Percentiles rank a stretch among this genome's conserved stretches.
Evolutionary conservation across 2,888 invertebrate species (phyloP).

Genomic region (Habroteleia sp.): DNA sequence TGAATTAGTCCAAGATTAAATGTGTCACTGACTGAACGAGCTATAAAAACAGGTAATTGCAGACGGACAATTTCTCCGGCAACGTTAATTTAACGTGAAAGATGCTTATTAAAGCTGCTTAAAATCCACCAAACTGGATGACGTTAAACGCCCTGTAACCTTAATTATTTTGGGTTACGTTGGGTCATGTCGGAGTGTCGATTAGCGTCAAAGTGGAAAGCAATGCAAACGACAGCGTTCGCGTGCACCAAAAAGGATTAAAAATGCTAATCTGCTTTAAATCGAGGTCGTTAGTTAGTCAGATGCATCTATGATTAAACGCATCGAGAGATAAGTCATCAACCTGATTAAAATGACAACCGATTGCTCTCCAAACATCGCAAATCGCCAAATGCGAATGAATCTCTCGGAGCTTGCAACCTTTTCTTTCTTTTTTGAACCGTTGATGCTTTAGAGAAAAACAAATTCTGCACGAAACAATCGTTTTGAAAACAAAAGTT

Average conservation of each 20-base stretch:
- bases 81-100: slow-evolving; percentile 18
- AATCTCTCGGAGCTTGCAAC: no score
- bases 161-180: slow-evolving; percentile 46
- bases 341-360: slow-evolving; percentile 33
- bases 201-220: slow-evolving; percentile 36
- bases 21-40: not conserved
- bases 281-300: slow-evolving; percentile 48
- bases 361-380: slow-evolving; percentile 2
- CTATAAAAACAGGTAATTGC: not conserved
- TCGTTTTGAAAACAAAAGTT: no score
- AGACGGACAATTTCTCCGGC: not conserved
- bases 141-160: slow-evolving; percentile 28
- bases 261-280: slow-evolving; percentile 57
- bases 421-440: no score
- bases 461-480: no score
- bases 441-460: not conserved
- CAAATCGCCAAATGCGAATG: slow-evolving; percentile 1
- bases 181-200: slow-evolving; percentile 35
- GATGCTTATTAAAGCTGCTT: slow-evolving; percentile 26
- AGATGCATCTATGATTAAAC: slow-evolving; percentile 40
- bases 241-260: slow-evolving; percentile 54
- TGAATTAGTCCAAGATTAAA: slow-evolving; percentile 4
- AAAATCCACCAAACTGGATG: slow-evolving; percentile 7
- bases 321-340: slow-evolving; percentile 26
- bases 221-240: slow-evolving; percentile 34